These are phyloP conservation scores for Epinephelus lanceolatus DNA, from an alignment of 2,113 vertebrate species.

Conservation along the genomic window DNA sequence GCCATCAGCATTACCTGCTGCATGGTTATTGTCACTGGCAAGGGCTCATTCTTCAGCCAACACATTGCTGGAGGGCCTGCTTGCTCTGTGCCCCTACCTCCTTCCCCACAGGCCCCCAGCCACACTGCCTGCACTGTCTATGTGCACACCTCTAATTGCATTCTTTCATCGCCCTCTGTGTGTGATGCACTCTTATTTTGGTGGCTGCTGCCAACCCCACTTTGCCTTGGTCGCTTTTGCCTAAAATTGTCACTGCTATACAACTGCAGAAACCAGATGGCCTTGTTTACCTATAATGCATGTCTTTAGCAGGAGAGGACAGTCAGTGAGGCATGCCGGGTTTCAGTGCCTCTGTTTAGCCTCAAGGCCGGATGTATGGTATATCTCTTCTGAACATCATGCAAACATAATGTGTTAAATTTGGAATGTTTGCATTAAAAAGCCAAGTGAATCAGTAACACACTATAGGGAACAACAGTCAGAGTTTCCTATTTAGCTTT, in stretches of 20 bases:
- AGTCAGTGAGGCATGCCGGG: neutral
- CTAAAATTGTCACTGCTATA: neutral
- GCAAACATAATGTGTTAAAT: neutral
- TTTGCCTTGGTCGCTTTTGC: neutral
- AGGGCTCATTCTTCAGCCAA: too few relatives aligned
- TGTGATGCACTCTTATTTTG: neutral
- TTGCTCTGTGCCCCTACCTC: too few relatives aligned
- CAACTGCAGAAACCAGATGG: neutral
- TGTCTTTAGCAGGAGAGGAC: neutral
- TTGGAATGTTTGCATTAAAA: slow-evolving; percentile 8
- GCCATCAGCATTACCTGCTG: too few relatives aligned
- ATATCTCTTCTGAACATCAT: neutral
- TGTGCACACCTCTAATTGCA: too few relatives aligned
- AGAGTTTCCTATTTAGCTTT: neutral
- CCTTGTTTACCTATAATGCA: slow-evolving; percentile 2
- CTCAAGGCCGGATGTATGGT: neutral
- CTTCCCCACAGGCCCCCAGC: too few relatives aligned
- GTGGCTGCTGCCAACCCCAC: neutral
- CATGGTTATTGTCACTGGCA: too few relatives aligned
- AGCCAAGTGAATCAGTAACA: neutral
- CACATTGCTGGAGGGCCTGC: too few relatives aligned
- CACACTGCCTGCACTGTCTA: too few relatives aligned
- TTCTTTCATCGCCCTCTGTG: neutral
- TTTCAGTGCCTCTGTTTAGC: neutral
- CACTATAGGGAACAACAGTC: neutral